Evolutionary conservation across 2,113 vertebrate genomes (phyloP), one percentile per base, ranked within the genome.

Genomic region (Sebastes fasciatus): DNA sequence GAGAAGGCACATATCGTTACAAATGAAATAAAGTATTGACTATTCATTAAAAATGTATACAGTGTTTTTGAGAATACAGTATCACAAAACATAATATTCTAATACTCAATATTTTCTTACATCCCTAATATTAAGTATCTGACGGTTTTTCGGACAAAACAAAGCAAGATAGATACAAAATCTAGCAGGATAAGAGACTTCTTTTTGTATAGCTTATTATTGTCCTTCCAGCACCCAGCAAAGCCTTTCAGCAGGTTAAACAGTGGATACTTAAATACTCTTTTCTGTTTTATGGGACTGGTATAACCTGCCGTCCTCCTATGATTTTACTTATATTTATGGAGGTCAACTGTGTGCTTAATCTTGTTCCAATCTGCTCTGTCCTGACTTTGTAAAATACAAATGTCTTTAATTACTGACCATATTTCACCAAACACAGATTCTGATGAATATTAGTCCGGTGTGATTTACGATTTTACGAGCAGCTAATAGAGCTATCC

Each of bases 341-440:
- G 40, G 8, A 70, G 62, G 34, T 73, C 52, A 9, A 65, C 70
- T 23, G 8, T 52, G 51, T 16, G 6, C 51, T 75, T 70, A 23
- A 82, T 51, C 42, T 51, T 60, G n/a, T 78, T 73, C 69, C 49
- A 58, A 61, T 79, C 64, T 46, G 52, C 65, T 63, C 67, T 19
- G 60, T 72, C 34, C 8, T 67, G 51, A 57, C 54, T 58, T 26
- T 71, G 9, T 63, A 42, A 51, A 72, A 11, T 45, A 54, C 2
- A 67, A 13, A 75, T 46, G 7, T 40, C 51, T 34, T 80, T 71
- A 71, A 71, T 74, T 57, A 64, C n/a, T 12, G 49, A 45, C 6
- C 68, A 77, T 78, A 58, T 74, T 68, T 74, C 43, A 77, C 48
- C 26, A 42, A 55, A 68, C 46, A 55, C 34, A 54, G 1, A 45